A percentile compares a stretch with the other conserved stretches of the same genome.
These are phyloP conservation scores for Drosophila paucipuncta DNA, from an alignment of 2,888 invertebrate species.

Conservation along the genomic window DNA sequence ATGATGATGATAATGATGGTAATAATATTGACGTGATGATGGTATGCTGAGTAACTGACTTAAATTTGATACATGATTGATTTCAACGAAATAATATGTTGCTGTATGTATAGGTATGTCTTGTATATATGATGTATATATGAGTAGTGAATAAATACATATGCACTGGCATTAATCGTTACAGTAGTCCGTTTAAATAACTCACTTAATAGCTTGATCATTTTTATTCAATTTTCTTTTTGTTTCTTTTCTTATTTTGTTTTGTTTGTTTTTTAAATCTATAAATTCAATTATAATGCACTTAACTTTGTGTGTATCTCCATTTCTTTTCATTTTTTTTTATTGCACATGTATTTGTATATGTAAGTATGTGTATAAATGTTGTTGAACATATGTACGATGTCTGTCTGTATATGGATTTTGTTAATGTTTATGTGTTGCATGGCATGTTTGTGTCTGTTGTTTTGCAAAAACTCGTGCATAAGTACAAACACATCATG, in stretches of 20 bases:
- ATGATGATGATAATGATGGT: constrained; percentile 27
- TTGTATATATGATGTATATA: constrained; percentile 62
- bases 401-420: constrained; percentile 16
- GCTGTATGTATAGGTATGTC: constrained; percentile 56
- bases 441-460: constrained; percentile 32
- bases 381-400: constrained; percentile 39
- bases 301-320: constrained; percentile 73
- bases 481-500: constrained; percentile 53
- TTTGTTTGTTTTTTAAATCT: constrained; percentile 57
- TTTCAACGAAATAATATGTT: constrained; percentile 43
- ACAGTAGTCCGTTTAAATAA: constrained; percentile 70
- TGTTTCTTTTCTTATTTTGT: background rate
- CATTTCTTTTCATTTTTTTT: constrained; percentile 15
- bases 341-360: constrained; percentile 51
- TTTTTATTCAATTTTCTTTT: constrained; percentile 19
- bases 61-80: constrained; percentile 38
- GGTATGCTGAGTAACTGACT: constrained; percentile 38
- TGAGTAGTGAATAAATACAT: constrained; percentile 77
- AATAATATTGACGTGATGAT: constrained; percentile 21
- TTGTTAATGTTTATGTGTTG: constrained; percentile 30
- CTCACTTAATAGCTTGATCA: constrained; percentile 65
- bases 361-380: constrained; percentile 23
- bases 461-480: constrained; percentile 25
- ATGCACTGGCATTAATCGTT: constrained; percentile 71
- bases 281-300: constrained; percentile 81